A percentile compares a stretch with the other conserved stretches of the same genome.
phyloP scores from a whole-genome alignment of 2,797 vertebrate species.

The Florisuga fusca region DNA sequence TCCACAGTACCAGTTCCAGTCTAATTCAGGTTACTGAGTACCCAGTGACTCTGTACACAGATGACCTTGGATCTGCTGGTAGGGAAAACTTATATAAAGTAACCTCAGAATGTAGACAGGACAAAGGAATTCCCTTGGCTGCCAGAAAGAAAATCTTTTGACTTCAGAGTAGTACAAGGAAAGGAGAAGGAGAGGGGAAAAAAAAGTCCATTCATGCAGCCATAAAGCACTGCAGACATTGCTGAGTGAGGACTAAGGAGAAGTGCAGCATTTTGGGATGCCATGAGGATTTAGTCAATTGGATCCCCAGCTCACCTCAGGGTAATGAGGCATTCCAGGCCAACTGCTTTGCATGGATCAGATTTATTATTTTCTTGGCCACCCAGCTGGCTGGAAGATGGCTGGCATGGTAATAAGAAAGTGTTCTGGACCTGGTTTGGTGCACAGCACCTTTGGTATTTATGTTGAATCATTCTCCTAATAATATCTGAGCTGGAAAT shows the following conservation, averaged over 20 bases:
- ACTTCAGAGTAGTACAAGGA: not conserved
- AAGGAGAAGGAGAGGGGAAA: not conserved
- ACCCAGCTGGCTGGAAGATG: constrained; percentile 40
- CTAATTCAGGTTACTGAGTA: not conserved
- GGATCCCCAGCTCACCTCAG: constrained; percentile 59
- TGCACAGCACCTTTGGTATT: not conserved
- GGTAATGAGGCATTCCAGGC: constrained; percentile 64
- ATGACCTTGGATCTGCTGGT: not conserved
- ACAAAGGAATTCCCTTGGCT: not conserved
- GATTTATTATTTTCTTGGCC: constrained; percentile 65
- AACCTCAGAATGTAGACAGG: not conserved
- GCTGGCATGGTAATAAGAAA: constrained; percentile 6
- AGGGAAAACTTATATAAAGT: not conserved
- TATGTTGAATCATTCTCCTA: not conserved
- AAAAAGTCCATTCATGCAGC: not conserved
- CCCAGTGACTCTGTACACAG: not conserved
- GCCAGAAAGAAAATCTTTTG: not conserved
- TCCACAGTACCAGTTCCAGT: not conserved
- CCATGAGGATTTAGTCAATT: constrained; percentile 74
- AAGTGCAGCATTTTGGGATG: constrained; percentile 57
- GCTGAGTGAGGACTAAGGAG: not conserved
- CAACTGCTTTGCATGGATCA: constrained; percentile 50
- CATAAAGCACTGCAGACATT: not conserved
- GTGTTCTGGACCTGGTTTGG: not conserved
- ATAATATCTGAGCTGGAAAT: not conserved